Conservation (phyloP, 2,113 vertebrate genomes). For the Henicopernis longicauda region DNA sequence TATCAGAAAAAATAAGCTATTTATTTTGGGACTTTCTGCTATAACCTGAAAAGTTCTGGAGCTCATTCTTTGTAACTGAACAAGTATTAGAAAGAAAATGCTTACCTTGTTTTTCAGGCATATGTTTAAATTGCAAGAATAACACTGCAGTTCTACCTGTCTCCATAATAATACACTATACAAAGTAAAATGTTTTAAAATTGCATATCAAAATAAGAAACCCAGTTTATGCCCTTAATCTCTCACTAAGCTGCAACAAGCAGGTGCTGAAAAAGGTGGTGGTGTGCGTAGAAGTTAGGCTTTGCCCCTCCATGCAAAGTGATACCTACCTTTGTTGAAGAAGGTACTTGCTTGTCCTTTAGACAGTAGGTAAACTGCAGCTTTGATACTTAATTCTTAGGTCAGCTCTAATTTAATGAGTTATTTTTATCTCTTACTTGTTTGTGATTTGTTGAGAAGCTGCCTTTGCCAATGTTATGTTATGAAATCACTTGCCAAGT, state of each 20-base stretch:
- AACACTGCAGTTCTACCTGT: background rate
- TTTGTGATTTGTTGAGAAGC: background rate
- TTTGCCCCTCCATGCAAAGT: background rate
- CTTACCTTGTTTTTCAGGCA: background rate
- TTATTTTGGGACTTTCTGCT: background rate
- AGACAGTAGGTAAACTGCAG: background rate
- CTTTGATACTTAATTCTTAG: constrained; percentile 3
- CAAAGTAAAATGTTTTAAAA: background rate
- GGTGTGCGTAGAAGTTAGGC: background rate
- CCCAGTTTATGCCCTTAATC: background rate
- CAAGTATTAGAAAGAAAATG: background rate
- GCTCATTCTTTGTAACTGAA: background rate
- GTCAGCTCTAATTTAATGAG: background rate
- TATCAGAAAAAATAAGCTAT: background rate
- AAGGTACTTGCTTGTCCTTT: background rate
- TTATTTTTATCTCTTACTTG: constrained; percentile 4
- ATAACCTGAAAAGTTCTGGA: background rate
- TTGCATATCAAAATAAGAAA: background rate
- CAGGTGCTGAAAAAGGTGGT: background rate
- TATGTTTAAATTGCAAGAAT: background rate
- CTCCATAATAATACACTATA: background rate
- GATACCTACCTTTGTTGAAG: background rate
- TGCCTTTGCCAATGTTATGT: background rate
- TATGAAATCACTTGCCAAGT: background rate
- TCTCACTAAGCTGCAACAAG: background rate